These are phyloP conservation scores for Brotula barbata DNA, from an alignment of 2,797 vertebrate genomes.

Conservation along the genomic window DNA sequence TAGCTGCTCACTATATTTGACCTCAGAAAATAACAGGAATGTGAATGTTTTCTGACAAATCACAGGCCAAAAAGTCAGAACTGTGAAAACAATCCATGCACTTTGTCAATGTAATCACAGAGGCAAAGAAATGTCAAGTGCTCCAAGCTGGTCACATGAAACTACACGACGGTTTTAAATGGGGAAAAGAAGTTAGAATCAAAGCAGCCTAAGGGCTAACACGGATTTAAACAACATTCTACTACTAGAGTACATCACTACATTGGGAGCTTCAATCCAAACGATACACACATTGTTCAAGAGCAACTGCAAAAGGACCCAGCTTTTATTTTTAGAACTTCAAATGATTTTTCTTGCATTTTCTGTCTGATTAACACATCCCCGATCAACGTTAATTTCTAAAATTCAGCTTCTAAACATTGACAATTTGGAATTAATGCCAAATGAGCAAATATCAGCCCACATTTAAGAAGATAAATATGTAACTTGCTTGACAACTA, in stretches of 20 bases:
- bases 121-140: neutral
- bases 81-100: neutral
- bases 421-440: no score
- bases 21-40: conserved; percentile 14
- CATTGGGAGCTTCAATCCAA: neutral
- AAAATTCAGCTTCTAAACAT: no score
- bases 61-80: neutral
- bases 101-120: neutral
- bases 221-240: neutral
- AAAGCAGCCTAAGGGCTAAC: no score
- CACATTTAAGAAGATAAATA: neutral
- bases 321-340: no score
- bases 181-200: no score
- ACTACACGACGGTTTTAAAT: no score
- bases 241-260: conserved; percentile 2
- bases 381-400: no score
- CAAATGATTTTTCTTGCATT: no score
- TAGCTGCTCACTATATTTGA: neutral
- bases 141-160: no score
- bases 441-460: no score
- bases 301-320: neutral
- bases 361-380: no score
- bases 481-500: neutral
- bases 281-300: neutral
- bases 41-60: conserved; percentile 2